Evolutionary conservation across 2,797 vertebrate species (phyloP).

Genomic region (Megalops cyprinoides): DNA sequence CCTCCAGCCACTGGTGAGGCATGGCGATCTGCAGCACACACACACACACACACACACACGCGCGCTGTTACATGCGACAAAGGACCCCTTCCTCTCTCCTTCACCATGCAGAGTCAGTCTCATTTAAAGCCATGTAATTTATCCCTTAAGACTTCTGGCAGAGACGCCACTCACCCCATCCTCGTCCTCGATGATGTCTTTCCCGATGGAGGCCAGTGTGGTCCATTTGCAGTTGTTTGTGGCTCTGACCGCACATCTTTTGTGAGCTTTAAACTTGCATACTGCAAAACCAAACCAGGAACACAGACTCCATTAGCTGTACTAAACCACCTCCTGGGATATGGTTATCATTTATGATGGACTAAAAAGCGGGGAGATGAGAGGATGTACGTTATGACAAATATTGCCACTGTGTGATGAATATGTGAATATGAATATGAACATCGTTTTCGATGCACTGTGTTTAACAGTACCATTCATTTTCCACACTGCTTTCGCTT

Average conservation of each 20-base stretch:
- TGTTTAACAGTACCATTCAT: neutral
- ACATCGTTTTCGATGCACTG: neutral
- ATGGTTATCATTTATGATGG: too few species aligned
- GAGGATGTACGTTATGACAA: too few species aligned
- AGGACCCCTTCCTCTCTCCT: too few species aligned
- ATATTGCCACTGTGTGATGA: neutral
- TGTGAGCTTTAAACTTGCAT: constrained; percentile 99
- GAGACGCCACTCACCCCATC: constrained; percentile 88
- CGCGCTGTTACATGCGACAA: neutral
- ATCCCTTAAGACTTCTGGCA: too few species aligned
- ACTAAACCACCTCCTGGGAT: neutral
- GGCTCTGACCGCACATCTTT: constrained; percentile 95
- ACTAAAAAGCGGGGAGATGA: too few species aligned
- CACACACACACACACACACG: neutral
- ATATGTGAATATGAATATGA: neutral
- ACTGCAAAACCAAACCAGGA: constrained; percentile 70
- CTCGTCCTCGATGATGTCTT: constrained; percentile 96
- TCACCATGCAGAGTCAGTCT: too few species aligned
- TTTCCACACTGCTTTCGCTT: neutral
- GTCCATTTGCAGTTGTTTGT: constrained; percentile 99
- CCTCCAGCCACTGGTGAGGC: constrained; percentile 98
- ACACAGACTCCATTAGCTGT: neutral
- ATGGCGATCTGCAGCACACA: constrained; percentile 84
- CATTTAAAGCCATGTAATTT: too few species aligned
- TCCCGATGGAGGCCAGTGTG: constrained; percentile 93